Base-by-base conservation (phyloP, 2,888 invertebrate genomes). In the Acanthosepion lycidas region DNA sequence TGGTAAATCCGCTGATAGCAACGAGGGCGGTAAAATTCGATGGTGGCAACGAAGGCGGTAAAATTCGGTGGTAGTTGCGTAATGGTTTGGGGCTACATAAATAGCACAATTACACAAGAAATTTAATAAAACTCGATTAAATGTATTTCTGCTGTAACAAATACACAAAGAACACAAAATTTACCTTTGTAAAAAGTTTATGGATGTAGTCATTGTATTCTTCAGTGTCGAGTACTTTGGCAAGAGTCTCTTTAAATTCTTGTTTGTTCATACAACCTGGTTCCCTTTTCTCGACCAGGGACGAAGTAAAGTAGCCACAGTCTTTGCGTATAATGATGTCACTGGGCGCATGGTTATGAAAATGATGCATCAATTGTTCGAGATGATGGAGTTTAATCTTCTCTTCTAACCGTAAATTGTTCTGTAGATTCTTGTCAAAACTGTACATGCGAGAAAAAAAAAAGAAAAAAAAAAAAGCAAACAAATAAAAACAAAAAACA, bases 181-280 rank as follows among this genome's bases (percentile, higher is more conserved):
- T 92, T 95, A 97, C 97, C 96, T 97, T 97, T 51, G 96, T 96
- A 95, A 97, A 97, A 9, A 97, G 95, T 95, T 97, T 97, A 55
- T 97, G 97, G 95, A 97, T 94, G 94, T 97, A 97, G 94, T 97
- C 97, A 95, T 97, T 96, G 95, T 97, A 97, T 64, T 97, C 96
- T 94, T 96, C 95, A 0, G 97, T 96, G 28, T 96, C 96, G 12
- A 97, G 95, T 2, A 97, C 97, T 91, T 96, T 96, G 51, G 96
- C 96, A 53, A 97, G 96, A 9, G 97, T 96, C 78, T 96, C 96
- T 95, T 97, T 97, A 95, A 97, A 97, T 95, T 97, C 97, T 53
- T 96, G 95, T 92, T 96, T 95, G 95, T 97, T 97, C 96, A 97
- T 96, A 64, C 96, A 96, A 0, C 97, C 97, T 12, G 97, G 96